These are phyloP conservation scores for Geotria australis DNA, from an alignment of 2,797 vertebrate species.

Conservation along the genomic window DNA sequence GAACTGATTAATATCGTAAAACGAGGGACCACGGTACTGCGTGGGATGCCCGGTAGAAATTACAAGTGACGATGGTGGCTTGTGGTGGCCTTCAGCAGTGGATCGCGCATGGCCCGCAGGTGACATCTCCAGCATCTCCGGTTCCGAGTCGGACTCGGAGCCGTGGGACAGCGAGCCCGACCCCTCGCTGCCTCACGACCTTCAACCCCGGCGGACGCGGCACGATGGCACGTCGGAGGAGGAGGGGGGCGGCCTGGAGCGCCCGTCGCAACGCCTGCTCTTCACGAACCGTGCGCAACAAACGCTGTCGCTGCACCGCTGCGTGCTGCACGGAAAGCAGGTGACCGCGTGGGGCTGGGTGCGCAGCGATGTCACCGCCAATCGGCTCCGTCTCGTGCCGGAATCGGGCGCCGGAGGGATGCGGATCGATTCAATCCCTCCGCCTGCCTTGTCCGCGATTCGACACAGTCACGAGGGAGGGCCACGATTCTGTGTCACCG, in stretches of 20 bases:
- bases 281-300: constrained; percentile 35
- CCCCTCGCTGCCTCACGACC: constrained; percentile 3
- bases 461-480: neutral
- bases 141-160: constrained; percentile 34
- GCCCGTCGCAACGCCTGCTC: constrained; percentile 18
- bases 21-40: no score
- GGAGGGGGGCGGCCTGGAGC: neutral
- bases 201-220: constrained; percentile 1
- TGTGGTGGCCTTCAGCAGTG: neutral
- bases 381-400: no score
- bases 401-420: neutral
- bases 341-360: constrained; percentile 8
- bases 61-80: neutral
- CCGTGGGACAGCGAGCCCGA: constrained; percentile 6
- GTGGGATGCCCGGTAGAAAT: neutral
- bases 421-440: neutral
- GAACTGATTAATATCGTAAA: no score
- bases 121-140: constrained; percentile 76
- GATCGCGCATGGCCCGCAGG: constrained; percentile 12
- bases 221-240: constrained; percentile 1
- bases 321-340: constrained; percentile 25
- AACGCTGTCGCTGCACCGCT: constrained; percentile 31
- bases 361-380: no score
- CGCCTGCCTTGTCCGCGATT: neutral
- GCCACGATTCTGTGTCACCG: no score